phyloP scores from a whole-genome alignment of 2,113 vertebrate genomes.

The Probosciger aterrimus region DNA sequence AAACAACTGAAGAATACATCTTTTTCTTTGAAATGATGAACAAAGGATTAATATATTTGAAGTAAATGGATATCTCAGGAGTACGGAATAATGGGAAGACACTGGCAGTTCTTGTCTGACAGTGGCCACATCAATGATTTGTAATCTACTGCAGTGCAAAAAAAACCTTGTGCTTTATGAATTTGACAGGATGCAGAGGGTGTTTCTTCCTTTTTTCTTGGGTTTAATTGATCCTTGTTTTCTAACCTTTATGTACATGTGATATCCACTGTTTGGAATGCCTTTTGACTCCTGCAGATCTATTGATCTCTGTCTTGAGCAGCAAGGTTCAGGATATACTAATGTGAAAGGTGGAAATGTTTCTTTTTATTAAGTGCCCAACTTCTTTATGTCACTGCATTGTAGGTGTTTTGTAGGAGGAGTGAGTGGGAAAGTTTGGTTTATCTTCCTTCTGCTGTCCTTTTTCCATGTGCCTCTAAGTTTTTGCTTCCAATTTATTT shows the following conservation, averaged over 20 bases:
- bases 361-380: neutral
- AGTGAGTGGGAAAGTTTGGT: neutral
- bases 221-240: neutral
- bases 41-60: neutral
- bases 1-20: neutral
- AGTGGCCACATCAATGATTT: neutral
- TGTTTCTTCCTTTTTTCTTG: neutral
- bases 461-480: neutral
- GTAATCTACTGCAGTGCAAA: neutral
- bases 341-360: neutral
- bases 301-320: neutral
- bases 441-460: neutral
- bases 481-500: neutral
- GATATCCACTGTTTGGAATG: neutral
- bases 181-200: neutral
- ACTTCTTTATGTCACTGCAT: neutral
- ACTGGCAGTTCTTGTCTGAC: neutral
- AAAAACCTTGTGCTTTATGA: neutral
- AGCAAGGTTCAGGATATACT: neutral
- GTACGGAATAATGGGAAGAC: neutral
- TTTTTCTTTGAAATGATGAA: neutral
- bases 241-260: neutral
- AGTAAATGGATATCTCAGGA: neutral
- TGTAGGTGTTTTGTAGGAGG: neutral
- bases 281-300: neutral